Evolutionary conservation across 2,888 invertebrate genomes (phyloP), one percentile per base, ranked within the genome.

Genomic region (Bombyx huttoni): DNA sequence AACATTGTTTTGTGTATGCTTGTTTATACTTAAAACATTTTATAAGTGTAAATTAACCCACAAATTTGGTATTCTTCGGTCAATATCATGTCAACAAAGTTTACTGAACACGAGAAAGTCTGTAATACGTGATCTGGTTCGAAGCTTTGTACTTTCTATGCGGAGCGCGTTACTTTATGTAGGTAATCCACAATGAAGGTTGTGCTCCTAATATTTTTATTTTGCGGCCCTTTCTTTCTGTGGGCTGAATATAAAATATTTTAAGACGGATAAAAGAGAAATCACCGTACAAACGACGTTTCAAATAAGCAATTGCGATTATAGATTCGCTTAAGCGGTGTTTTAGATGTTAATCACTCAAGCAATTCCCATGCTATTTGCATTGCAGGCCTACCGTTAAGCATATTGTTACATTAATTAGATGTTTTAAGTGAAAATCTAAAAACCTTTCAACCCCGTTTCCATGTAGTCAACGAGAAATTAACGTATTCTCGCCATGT

Each of bases 181-280:
- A 64, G 65, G 66, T 72, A 65, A 67, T 67, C 67, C 60, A 71
- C 73, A 68, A 67, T 60, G 60, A 70, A 69, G 70, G 72, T 66
- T 64, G 50, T 56, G 67, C 62, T 68, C 65, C 65, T 59, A 56
- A 63, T 65, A 58, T 60, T 63, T 58, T 64, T 60, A 63, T 58
- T 53, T 51, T 62, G 61, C 59, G 61, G 60, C 71, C 76, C 70
- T 78, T 75, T 77, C 74, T 63, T 71, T 71, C 67, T 63, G 70
- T 61, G 68, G 58, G 51, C 63, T 59, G 76, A 75, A 76, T 75
- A 53, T 52, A 51, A 65, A 70, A 24, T 24, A 24, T 24, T 24
- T 24, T 24, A 24, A 24, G 60, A 56, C 45, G 50, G 0, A 12
- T 13, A 46, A 52, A 52, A 14, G n/a, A 49, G 34, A 13, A 46